Conservation (phyloP, 2,113 vertebrate genomes). For the Copsychus sechellarum region DNA sequence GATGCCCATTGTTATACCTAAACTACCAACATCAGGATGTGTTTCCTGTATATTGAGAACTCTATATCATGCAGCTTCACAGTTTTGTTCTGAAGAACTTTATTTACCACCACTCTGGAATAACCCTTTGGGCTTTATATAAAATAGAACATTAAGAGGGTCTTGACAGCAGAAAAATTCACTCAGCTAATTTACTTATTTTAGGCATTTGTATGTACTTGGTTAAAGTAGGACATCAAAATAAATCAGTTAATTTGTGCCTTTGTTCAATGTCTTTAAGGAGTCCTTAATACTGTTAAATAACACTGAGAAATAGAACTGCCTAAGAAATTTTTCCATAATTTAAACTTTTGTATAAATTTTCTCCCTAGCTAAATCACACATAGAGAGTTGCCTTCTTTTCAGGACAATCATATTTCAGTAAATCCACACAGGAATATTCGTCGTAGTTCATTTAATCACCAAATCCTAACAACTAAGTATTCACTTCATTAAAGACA, state of each 20-base stretch:
- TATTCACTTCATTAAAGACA: slow-evolving; percentile 86
- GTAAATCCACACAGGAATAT: slow-evolving; percentile 85
- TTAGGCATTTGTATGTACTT: background rate
- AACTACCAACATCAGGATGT: background rate
- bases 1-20: background rate
- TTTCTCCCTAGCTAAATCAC: slow-evolving; percentile 29
- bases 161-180: background rate
- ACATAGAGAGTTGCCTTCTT: slow-evolving; percentile 26
- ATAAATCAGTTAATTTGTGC: background rate
- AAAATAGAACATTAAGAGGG: background rate
- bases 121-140: background rate
- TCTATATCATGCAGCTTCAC: background rate
- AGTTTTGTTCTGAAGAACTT: background rate
- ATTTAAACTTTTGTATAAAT: background rate
- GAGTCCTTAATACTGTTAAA: background rate
- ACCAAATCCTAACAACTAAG: slow-evolving; percentile 78
- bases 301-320: background rate
- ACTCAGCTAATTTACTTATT: background rate
- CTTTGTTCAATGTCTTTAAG: background rate
- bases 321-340: background rate
- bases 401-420: slow-evolving; percentile 72
- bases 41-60: background rate
- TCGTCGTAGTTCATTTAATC: slow-evolving; percentile 89
- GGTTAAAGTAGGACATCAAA: background rate
- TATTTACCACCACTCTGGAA: background rate